Percentiles rank a stretch among this genome's conserved stretches.
Conservation (phyloP, 2,797 vertebrate species). For the Cirrhinus mrigala region DNA sequence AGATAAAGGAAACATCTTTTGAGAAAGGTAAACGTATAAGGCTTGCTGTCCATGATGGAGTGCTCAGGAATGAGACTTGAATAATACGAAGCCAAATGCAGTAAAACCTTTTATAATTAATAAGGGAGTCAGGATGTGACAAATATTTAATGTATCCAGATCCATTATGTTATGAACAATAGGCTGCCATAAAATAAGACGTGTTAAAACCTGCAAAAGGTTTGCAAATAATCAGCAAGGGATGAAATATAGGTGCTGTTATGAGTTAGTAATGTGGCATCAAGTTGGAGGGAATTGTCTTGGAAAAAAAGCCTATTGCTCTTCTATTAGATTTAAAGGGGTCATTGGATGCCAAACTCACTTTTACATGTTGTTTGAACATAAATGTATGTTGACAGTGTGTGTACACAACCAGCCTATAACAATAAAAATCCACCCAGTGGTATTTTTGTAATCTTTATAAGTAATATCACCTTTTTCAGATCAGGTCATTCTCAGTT, state of each 20-base stretch:
- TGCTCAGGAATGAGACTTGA: not conserved
- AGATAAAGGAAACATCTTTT: not conserved
- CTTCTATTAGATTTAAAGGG: not conserved
- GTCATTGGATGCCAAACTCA: too few relatives aligned
- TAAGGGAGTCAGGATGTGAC: not conserved
- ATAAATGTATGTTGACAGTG: too few relatives aligned
- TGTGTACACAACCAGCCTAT: too few relatives aligned
- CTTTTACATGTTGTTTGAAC: too few relatives aligned
- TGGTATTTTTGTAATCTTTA: too few relatives aligned
- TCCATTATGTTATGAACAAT: not conserved
- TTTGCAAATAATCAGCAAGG: not conserved
- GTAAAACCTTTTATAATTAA: slow-evolving; percentile 1
- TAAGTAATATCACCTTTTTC: too few relatives aligned
- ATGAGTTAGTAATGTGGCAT: not conserved
- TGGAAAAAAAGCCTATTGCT: not conserved
- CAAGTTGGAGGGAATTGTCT: not conserved
- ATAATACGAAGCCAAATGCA: slow-evolving; percentile 5
- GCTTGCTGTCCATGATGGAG: not conserved
- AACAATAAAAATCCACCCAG: too few relatives aligned
- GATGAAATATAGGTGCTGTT: not conserved
- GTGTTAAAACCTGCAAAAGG: not conserved
- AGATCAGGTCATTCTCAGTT: too few relatives aligned
- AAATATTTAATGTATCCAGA: not conserved
- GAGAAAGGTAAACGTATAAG: too few relatives aligned
- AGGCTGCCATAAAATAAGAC: not conserved